Evolutionary conservation across 37 sponge, comb jelly and placozoan genomes (phyloP).

Genomic region (Geodia barretti): DNA sequence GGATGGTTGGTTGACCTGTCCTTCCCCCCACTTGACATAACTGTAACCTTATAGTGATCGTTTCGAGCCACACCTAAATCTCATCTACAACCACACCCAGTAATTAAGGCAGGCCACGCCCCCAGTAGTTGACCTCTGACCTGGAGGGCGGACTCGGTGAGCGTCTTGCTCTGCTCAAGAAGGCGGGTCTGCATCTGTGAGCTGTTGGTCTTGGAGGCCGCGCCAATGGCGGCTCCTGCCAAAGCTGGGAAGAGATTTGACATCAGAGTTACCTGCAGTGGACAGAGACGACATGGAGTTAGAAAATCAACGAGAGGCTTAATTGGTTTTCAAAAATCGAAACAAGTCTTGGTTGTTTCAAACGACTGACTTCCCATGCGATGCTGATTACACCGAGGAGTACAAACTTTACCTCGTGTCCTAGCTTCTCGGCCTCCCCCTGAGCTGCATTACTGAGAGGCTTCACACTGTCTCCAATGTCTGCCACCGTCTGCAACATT

Average conservation of each 20-base stretch:
- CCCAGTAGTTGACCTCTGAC: no score
- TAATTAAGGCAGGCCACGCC: no score
- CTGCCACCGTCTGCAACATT: constrained; percentile 20
- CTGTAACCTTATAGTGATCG: no score
- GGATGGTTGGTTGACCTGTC: no score
- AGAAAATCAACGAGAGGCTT: no score
- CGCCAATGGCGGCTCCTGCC: constrained; percentile 47
- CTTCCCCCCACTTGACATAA: no score
- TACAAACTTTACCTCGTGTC: constrained; percentile 46
- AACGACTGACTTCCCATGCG: no score
- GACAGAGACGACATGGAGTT: background rate
- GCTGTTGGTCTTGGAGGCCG: constrained; percentile 49
- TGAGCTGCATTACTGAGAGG: constrained; percentile 60
- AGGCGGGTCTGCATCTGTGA: constrained; percentile 30
- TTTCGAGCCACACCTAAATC: no score
- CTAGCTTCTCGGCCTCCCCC: constrained; percentile 59
- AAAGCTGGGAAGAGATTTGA: constrained; percentile 40
- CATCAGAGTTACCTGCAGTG: constrained; percentile 18
- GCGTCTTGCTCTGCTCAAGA: constrained; percentile 69
- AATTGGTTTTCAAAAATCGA: no score
- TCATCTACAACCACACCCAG: no score
- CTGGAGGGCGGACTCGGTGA: constrained; percentile 76
- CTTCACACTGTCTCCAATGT: constrained; percentile 31
- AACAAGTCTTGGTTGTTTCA: no score
- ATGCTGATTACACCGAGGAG: no score